Conservation (phyloP, 2,888 invertebrate genomes). For the Dynastes maya region DNA sequence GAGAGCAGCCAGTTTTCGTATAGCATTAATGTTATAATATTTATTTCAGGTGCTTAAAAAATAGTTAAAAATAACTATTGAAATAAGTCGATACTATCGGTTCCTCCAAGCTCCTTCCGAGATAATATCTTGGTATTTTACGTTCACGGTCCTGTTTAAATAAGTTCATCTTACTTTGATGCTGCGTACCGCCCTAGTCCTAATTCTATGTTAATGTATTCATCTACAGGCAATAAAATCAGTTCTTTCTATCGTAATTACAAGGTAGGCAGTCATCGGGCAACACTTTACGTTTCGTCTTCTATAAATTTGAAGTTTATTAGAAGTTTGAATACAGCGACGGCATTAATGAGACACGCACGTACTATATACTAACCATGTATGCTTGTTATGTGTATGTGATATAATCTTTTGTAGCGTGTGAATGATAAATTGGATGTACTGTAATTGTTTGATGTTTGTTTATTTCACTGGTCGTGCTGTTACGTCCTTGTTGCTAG, state of each 20-base stretch:
- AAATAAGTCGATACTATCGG: constrained; percentile 32
- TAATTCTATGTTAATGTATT: constrained; percentile 36
- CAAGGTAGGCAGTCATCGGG: constrained; percentile 32
- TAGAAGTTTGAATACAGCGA: background rate
- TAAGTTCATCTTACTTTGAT: constrained; percentile 8
- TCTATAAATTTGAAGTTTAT: constrained; percentile 24
- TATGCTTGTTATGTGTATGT: background rate
- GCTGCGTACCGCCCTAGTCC: constrained; percentile 24
- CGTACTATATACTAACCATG: too few relatives aligned
- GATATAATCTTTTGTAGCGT: background rate
- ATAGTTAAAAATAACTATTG: constrained; percentile 35
- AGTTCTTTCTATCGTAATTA: constrained; percentile 38
- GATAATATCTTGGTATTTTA: constrained; percentile 18
- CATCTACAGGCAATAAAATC: constrained; percentile 28
- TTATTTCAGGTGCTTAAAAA: constrained; percentile 8
- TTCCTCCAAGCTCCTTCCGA: constrained; percentile 7
- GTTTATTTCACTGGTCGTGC: constrained; percentile 5
- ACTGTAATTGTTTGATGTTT: constrained; percentile 21
- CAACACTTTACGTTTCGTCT: constrained; percentile 31
- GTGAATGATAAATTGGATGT: constrained; percentile 4
- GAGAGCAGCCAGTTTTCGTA: background rate
- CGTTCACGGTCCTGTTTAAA: constrained; percentile 29
- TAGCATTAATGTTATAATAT: constrained; percentile 14
- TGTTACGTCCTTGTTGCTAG: constrained; percentile 9
- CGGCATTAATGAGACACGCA: too few relatives aligned